Percentiles rank a stretch among this genome's conserved stretches.
These are phyloP conservation scores for Drosophila sordidapex DNA, from an alignment of 2,888 invertebrate species.

Conservation along the genomic window DNA sequence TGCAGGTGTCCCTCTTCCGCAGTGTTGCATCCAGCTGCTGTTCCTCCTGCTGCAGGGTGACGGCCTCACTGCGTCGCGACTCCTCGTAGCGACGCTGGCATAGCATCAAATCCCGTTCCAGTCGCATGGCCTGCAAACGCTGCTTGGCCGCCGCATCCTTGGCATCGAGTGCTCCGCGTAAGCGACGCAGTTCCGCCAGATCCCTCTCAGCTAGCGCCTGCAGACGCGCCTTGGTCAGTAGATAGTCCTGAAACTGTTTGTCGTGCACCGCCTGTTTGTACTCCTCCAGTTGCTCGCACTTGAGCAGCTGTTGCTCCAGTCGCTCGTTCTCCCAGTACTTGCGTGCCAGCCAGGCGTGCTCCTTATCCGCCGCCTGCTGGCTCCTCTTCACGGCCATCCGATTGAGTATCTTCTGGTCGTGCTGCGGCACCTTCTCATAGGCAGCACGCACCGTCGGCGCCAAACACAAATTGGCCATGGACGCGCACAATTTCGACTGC, in stretches of 20 bases:
- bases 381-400: slow-evolving; percentile 84
- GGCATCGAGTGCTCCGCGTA: slow-evolving; percentile 77
- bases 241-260: slow-evolving; percentile 83
- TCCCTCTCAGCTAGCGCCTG: slow-evolving; percentile 82
- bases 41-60: slow-evolving; percentile 81
- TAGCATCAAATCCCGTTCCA: slow-evolving; percentile 77
- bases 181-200: slow-evolving; percentile 77
- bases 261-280: slow-evolving; percentile 82
- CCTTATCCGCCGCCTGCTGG: slow-evolving; percentile 78
- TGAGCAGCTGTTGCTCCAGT: slow-evolving; percentile 82
- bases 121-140: slow-evolving; percentile 78
- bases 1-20: slow-evolving; percentile 81
- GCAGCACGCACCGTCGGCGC: slow-evolving; percentile 81
- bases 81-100: slow-evolving; percentile 82
- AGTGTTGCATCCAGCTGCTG: slow-evolving; percentile 81
- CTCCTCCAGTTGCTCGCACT: slow-evolving; percentile 83
- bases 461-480: slow-evolving; percentile 83
- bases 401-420: slow-evolving; percentile 84
- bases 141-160: slow-evolving; percentile 81
- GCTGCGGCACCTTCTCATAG: slow-evolving; percentile 81
- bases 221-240: slow-evolving; percentile 81
- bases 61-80: slow-evolving; percentile 80
- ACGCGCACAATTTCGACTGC: slow-evolving; percentile 68
- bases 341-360: slow-evolving; percentile 84
- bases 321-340: slow-evolving; percentile 85